Evolutionary conservation across 2,888 invertebrate species (phyloP), one percentile per base, ranked within the genome.

Genomic region (Atrina japonica): DNA sequence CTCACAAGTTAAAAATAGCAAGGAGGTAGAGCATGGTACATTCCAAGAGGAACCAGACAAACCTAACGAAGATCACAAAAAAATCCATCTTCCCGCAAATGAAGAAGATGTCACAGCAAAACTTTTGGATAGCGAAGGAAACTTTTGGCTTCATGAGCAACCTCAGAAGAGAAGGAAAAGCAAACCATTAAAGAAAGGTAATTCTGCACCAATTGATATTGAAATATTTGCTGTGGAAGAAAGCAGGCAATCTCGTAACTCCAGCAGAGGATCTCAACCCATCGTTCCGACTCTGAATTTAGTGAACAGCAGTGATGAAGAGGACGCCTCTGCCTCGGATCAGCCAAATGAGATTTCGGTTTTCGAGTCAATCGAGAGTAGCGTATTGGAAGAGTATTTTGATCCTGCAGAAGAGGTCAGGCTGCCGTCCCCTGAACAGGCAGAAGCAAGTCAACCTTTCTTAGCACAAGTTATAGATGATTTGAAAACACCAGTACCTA

Each of bases 181-280:
- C 11, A 66, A 58, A 45, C 58, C 58, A 27, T 30, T 66, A 25
- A 78, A 75, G 56, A 70, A 76, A 47, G 76, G 74, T 11, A 75
- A 77, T 58, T 66, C 65, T 25, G 78, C 76, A 30, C 77, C 80
- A 35, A 83, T 85, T 49, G 86, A 86, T 66, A 81, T 86, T 16
- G 85, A 86, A 71, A 81, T 85, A 14, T 86, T 86, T 76, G 81
- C 77, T 58, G 77, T 81, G 45, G 80, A 83, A 25, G 85, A 85
- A 52, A 78, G 77, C 25, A 67, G 76, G 29, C 71, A 78, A 25
- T 73, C 78, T 55, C 66, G 78, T 30, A 79, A 77, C 52, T 74
- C 83, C 18, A 77, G 79, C 53, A 55, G 78, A 11, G 41, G 43
- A 21, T 7, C 27, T 16, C 66, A 66, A 7, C 70, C 63, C 27